Base-by-base conservation (phyloP, 2,888 invertebrate species). In the Cenopis cana region DNA sequence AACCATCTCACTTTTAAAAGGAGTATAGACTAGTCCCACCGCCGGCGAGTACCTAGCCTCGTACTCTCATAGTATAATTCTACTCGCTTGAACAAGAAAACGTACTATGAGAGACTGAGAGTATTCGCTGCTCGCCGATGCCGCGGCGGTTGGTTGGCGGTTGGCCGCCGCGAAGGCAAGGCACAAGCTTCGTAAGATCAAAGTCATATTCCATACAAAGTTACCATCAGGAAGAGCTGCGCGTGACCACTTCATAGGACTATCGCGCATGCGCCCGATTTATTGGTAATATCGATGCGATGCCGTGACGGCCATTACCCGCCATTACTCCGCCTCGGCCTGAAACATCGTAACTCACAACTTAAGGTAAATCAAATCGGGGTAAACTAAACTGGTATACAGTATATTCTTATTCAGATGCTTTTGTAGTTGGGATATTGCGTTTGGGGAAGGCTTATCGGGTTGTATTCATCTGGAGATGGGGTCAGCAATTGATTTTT, bases 401-500 rank as follows among this genome's bases (percentile, higher is more conserved):
- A 36, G 52, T 5, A 9, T 36, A 52, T n/a, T 12, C 8, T 62
- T 12, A 14, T 10, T 10, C 36, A 6, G 4, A 10, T 2, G 6
- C 10, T 18, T 52, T 14, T 14, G 2, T 12, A 36, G 52, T 52
- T 62, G 6, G 9, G 36, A 14, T 52, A 36, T 33, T 5, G 36
- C 1, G 9, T 36, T 14, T 14, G 5, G 17, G 17, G 10, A 2
- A 57, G 49, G 20, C 14, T 65, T 70, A 70, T 70, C 65, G 17
- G 69, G 89, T 89, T 81, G 77, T 74, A 77, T 76, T 75, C 77
- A 76, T 78, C 77, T 80, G 59, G 46, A 12, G 41, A 46, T n/a
- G 46, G 78, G 89, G 89, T 90, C 89, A 91, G 82, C 86, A 90
- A 92, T 93, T 92, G 91, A 93, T 89, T 91, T 88, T 91, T 86